These are phyloP conservation scores for Pasiphila rectangulata DNA, from an alignment of 2,888 invertebrate genomes.

Conservation along the genomic window DNA sequence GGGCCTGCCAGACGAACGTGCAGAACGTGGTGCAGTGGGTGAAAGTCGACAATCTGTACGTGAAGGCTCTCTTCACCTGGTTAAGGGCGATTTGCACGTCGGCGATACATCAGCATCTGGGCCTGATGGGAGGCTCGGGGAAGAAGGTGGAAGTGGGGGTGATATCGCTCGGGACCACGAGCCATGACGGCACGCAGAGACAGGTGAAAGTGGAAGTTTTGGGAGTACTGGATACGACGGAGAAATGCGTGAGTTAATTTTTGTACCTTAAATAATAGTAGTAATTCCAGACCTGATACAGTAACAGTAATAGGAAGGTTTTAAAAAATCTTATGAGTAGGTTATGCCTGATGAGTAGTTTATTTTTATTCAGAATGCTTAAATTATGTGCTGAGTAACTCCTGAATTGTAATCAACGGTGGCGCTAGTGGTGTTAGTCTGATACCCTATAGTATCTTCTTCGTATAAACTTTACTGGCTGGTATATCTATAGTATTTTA, in stretches of 20 bases:
- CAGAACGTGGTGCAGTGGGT: slow-evolving; percentile 95
- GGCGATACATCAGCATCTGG: slow-evolving; percentile 88
- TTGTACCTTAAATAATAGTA: no score
- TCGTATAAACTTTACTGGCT: no score
- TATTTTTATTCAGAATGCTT: no score
- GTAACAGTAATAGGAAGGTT: no score
- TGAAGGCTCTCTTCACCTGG: slow-evolving; percentile 83
- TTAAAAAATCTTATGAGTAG: no score
- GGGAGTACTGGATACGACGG: slow-evolving; percentile 88
- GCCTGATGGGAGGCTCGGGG: slow-evolving; percentile 86
- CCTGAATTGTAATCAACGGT: no score
- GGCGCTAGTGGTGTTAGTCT: no score
- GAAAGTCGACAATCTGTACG: slow-evolving; percentile 80
- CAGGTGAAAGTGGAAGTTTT: slow-evolving; percentile 94
- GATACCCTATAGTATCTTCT: no score
- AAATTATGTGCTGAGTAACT: no score
- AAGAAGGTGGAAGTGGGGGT: slow-evolving; percentile 90
- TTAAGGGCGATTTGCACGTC: slow-evolving; percentile 88
- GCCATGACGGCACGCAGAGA: slow-evolving; percentile 87
- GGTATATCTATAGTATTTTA: no score
- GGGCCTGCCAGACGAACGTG: slow-evolving; percentile 94
- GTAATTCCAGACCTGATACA: no score
- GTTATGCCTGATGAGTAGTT: no score
- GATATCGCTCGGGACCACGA: slow-evolving; percentile 92
- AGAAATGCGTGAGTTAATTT: slow-evolving; percentile 77